phyloP scores from a whole-genome alignment of 2,113 vertebrate genomes.

The Bos indicus region DNA sequence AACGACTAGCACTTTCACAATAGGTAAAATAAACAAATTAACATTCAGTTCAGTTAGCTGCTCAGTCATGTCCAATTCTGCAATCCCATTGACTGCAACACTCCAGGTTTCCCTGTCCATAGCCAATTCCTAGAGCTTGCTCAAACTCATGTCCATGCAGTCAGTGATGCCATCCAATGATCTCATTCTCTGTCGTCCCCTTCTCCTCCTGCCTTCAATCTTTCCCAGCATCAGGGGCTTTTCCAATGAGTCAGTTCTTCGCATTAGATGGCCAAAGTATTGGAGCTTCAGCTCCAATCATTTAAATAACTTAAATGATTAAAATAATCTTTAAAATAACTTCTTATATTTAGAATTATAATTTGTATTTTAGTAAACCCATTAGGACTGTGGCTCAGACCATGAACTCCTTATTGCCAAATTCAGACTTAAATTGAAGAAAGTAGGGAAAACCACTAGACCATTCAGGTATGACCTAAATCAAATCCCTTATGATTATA shows the following conservation, averaged over 20 bases:
- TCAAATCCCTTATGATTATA: no score
- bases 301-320: not conserved
- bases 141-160: not conserved
- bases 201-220: not conserved
- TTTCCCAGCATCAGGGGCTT: not conserved
- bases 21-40: not conserved
- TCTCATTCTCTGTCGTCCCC: not conserved
- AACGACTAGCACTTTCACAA: not conserved
- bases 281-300: not conserved
- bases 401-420: no score
- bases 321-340: not conserved
- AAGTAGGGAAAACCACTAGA: no score
- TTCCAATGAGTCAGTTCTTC: not conserved
- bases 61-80: not conserved
- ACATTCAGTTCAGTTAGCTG: accelerated
- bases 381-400: not conserved
- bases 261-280: not conserved
- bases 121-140: not conserved
- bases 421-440: no score
- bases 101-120: not conserved
- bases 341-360: not conserved
- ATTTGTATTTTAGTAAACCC: not conserved
- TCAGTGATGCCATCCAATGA: not conserved
- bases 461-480: no score
- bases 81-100: not conserved